These are phyloP conservation scores for Lutjanus erythropterus DNA, from an alignment of 2,113 vertebrate species.

Conservation along the genomic window DNA sequence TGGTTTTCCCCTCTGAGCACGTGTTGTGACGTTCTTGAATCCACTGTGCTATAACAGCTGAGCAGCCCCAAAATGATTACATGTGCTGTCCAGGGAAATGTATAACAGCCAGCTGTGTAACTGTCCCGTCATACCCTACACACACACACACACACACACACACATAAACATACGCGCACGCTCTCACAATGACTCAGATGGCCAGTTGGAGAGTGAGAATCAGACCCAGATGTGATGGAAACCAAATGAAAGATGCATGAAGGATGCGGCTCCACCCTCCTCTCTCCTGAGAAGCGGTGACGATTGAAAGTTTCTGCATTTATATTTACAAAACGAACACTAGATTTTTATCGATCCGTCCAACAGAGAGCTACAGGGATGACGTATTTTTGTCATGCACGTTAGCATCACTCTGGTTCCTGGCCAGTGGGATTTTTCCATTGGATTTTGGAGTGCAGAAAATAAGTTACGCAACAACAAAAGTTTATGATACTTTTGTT, in stretches of 20 bases:
- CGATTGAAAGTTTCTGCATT: conserved; percentile 1
- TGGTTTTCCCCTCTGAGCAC: conserved; percentile 36
- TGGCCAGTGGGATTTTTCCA: too few relatives aligned
- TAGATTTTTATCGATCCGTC: neutral
- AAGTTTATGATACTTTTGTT: too few relatives aligned
- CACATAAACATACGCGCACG: neutral
- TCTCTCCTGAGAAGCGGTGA: conserved; percentile 51
- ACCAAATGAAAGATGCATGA: conserved; percentile 60
- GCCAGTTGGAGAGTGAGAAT: conserved; percentile 60
- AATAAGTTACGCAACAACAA: too few relatives aligned
- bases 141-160: neutral
- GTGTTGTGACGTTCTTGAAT: conserved; percentile 41
- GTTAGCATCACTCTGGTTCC: too few relatives aligned
- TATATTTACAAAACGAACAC: conserved; percentile 1
- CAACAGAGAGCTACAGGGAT: too few relatives aligned
- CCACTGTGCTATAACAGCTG: conserved; percentile 70
- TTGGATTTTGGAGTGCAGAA: too few relatives aligned
- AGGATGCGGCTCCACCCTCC: conserved; percentile 57
- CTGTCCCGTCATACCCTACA: conserved; percentile 29
- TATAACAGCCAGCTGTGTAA: conserved; percentile 67
- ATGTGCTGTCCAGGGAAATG: conserved; percentile 56
- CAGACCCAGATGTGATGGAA: conserved; percentile 76
- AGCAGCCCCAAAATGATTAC: conserved; percentile 62
- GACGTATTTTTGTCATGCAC: too few relatives aligned
- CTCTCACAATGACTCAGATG: conserved; percentile 52